Evolutionary conservation across 1,140 invertebrate species (phyloP).

Genomic region (Diorhabda elongata): DNA sequence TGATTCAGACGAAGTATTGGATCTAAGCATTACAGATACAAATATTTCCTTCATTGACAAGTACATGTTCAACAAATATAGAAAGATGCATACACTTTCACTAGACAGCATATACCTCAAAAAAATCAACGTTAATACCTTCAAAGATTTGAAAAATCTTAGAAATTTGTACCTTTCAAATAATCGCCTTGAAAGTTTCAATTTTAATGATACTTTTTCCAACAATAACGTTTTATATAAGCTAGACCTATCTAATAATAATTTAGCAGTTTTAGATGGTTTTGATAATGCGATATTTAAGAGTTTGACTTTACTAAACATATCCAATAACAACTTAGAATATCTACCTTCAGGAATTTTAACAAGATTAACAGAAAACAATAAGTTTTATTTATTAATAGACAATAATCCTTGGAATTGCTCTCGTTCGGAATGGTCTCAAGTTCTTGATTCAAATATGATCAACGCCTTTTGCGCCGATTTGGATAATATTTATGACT

Average conservation of each 20-base stretch:
- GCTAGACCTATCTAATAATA: slow-evolving; percentile 25
- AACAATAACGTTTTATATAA: slow-evolving; percentile 14
- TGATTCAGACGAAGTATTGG: slow-evolving; percentile 6
- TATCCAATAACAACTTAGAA: slow-evolving; percentile 22
- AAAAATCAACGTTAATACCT: slow-evolving; percentile 19
- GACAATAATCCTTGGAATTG: slow-evolving; percentile 32
- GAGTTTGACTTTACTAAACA: slow-evolving; percentile 18
- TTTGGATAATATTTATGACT: neutral
- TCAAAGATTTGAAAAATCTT: slow-evolving; percentile 6
- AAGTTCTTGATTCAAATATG: slow-evolving; percentile 16
- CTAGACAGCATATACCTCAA: slow-evolving; percentile 1
- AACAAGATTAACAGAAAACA: slow-evolving; percentile 16
- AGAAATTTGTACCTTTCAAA: slow-evolving; percentile 21
- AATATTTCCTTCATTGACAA: neutral
- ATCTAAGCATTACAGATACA: slow-evolving; percentile 4
- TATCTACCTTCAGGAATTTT: slow-evolving; percentile 22
- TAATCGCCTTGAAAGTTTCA: slow-evolving; percentile 24
- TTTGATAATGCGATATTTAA: slow-evolving; percentile 24
- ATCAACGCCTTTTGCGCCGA: slow-evolving; percentile 20
- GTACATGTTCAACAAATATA: slow-evolving; percentile 5
- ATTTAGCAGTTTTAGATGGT: slow-evolving; percentile 16
- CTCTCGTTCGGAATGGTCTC: slow-evolving; percentile 17
- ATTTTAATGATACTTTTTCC: neutral
- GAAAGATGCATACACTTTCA: neutral
- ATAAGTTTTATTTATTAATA: slow-evolving; percentile 22